Evolutionary conservation across 2,888 invertebrate genomes (phyloP).

Genomic region (Blastobasis lacticolella): DNA sequence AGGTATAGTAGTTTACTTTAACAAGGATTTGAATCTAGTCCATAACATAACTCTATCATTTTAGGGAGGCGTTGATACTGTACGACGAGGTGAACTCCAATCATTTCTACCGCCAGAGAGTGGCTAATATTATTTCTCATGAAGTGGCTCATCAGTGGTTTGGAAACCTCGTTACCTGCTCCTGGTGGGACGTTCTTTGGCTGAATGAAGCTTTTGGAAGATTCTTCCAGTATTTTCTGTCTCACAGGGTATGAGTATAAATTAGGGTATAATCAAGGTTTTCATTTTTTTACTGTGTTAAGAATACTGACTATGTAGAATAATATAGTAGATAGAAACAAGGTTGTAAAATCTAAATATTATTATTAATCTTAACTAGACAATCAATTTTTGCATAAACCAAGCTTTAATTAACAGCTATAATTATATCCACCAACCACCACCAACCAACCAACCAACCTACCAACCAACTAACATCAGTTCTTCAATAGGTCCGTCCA

Average conservation of each 20-base stretch:
- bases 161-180: conserved; percentile 82
- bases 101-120: conserved; percentile 75
- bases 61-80: conserved; percentile 76
- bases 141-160: conserved; percentile 91
- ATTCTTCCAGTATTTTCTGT: conserved; percentile 80
- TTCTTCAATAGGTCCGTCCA: conserved; percentile 35
- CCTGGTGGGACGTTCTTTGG: conserved; percentile 85
- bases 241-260: conserved; percentile 54
- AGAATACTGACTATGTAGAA: no score
- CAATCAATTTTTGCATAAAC: no score
- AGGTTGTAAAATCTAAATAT: no score
- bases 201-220: conserved; percentile 81
- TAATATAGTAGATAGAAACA: no score
- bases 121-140: conserved; percentile 81
- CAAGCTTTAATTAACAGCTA: background rate
- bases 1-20: no score
- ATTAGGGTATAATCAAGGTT: background rate
- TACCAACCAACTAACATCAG: background rate
- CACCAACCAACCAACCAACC: no score
- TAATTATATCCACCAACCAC: background rate
- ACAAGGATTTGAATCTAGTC: no score
- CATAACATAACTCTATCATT: background rate
- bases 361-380: no score
- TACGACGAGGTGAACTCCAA: conserved; percentile 60
- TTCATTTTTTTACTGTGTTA: no score